Evolutionary conservation across 2,888 invertebrate genomes (phyloP).

Genomic region (Nyleta sp.): DNA sequence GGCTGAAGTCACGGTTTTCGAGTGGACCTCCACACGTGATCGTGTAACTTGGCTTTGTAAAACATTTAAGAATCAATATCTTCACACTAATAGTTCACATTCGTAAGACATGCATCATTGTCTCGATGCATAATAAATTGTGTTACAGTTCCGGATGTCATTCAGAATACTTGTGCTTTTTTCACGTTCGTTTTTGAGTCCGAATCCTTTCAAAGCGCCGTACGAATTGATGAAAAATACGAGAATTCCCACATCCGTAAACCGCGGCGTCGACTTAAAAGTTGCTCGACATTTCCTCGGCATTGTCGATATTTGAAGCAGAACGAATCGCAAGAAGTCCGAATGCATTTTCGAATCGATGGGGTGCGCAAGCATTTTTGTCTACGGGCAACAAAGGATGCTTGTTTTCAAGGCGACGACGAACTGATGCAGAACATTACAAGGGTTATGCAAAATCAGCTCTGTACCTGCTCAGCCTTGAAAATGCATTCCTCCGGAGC

Average conservation of each 20-base stretch:
- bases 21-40: constrained; percentile 36
- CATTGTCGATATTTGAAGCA: constrained; percentile 76
- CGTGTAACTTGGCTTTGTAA: constrained; percentile 27
- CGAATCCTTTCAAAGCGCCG: constrained; percentile 38
- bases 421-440: constrained; percentile 62
- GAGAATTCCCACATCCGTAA: constrained; percentile 74
- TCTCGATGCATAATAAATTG: constrained; percentile 34
- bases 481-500: constrained; percentile 19
- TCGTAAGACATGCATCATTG: constrained; percentile 37
- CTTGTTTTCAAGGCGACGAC: constrained; percentile 37
- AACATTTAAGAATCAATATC: constrained; percentile 35
- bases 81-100: constrained; percentile 38
- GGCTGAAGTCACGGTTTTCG: constrained; percentile 66
- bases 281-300: constrained; percentile 70
- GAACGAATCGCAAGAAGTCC: constrained; percentile 72
- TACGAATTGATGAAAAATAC: constrained; percentile 64
- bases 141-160: constrained; percentile 31
- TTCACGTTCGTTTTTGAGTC: constrained; percentile 13
- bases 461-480: constrained; percentile 72
- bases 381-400: constrained; percentile 33
- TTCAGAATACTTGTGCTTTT: constrained; percentile 7
- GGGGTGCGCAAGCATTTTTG: constrained; percentile 62
- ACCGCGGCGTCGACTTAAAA: constrained; percentile 69
- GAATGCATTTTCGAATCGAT: constrained; percentile 38
- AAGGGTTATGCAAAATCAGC: constrained; percentile 78